A percentile compares a stretch with the other conserved stretches of the same genome.
phyloP scores from a whole-genome alignment of 2,113 vertebrate species.

The Cranoglanis bouderius region DNA sequence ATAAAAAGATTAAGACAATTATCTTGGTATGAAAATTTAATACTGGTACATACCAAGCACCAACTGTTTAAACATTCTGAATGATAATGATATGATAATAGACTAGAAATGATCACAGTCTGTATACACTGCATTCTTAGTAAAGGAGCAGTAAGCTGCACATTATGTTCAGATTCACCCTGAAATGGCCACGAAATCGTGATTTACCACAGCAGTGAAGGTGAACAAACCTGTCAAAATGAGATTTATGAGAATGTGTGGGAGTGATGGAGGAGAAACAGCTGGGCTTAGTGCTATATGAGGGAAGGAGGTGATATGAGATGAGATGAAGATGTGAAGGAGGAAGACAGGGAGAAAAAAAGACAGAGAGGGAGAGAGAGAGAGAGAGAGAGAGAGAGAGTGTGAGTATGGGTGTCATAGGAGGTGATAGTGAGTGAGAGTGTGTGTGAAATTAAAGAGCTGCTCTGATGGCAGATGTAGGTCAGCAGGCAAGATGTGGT shows the following conservation, averaged over 20 bases:
- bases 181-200: background rate
- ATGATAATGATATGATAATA: background rate
- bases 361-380: background rate
- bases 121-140: background rate
- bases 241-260: background rate
- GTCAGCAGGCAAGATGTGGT: background rate
- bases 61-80: background rate
- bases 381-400: background rate
- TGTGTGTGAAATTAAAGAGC: background rate
- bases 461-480: constrained; percentile 5
- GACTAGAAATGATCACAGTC: background rate
- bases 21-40: background rate
- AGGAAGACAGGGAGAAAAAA: background rate
- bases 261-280: background rate
- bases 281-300: background rate
- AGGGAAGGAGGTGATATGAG: background rate
- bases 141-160: background rate
- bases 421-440: background rate
- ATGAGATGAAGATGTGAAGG: background rate
- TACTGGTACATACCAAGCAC: background rate
- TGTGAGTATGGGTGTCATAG: background rate
- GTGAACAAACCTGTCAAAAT: background rate
- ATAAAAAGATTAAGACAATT: background rate
- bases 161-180: background rate
- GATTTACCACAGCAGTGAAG: background rate